Base-by-base conservation (phyloP, 2,888 invertebrate genomes). In the Sphecodes monilicornis region DNA sequence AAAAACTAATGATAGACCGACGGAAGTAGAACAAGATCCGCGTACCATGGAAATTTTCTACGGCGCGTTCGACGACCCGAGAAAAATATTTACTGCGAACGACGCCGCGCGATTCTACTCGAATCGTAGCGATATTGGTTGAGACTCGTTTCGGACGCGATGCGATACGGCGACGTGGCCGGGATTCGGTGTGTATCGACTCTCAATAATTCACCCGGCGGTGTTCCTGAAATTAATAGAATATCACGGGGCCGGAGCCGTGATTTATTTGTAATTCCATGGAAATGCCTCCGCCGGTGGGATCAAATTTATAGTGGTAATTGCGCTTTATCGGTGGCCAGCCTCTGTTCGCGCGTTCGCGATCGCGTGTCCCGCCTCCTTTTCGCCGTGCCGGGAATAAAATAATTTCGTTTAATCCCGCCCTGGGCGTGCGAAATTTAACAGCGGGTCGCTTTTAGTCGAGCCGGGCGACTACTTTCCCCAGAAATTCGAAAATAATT, bases 261-360 rank as follows among this genome's bases (percentile, higher is more conserved):
- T 87, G 88, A 89, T 88, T 88, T 88, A 89, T 86, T 88, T 77
- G 85, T 81, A 89, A 89, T 89, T 89, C 81, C 46, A 80, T 82
- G 83, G 79, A 79, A 87, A 83, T 70, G 73, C 80, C 79, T 69
- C 64, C 66, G 36, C 70, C 68, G 77, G 66, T 60, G 70, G 78
- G 87, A 81, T 85, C 75, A 80, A 79, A 87, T 89, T 89, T 85
- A 76, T 78, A 78, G 78, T 54, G 32, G 76, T 81, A 86, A 85
- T 78, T 64, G 80, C 74, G 78, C 86, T 80, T 85, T 85, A 85
- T 81, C 85, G 80, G 72, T 8, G 54, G 29, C 26, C 41, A 22
- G 54, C 29, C 60, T 60, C 60, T 60, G 29, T 60, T 60, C n/a
- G 57, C 26, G 13, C 26, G 46, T 78, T 46, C 72, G 32, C 26